phyloP scores from a whole-genome alignment of 2,113 vertebrate species.

The Cebus imitator region DNA sequence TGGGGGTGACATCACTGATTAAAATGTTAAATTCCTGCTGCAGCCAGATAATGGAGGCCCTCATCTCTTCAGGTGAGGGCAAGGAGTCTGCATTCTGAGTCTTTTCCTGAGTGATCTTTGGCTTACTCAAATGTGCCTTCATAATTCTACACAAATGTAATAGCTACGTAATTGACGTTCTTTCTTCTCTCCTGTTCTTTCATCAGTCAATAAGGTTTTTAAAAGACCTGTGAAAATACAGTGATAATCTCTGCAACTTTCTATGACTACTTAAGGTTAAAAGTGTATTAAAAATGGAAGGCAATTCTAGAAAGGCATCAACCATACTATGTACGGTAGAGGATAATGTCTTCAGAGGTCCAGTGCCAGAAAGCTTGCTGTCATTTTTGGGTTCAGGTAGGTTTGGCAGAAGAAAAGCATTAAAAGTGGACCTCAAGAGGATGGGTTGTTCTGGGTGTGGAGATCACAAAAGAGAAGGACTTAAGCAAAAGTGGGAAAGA shows the following conservation, averaged over 20 bases:
- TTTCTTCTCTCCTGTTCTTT: background rate
- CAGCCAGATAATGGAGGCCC: no score
- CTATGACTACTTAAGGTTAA: background rate
- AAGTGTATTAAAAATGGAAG: background rate
- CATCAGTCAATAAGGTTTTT: background rate
- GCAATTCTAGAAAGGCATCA: background rate
- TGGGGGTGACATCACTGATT: background rate
- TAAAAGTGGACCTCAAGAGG: background rate
- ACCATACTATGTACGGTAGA: accelerated
- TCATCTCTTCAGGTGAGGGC: background rate
- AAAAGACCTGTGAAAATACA: background rate
- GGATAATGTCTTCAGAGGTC: background rate
- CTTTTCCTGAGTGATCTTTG: background rate
- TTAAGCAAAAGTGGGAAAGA: background rate
- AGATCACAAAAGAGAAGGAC: background rate
- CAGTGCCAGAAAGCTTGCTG: background rate
- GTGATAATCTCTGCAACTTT: background rate
- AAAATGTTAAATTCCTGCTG: background rate
- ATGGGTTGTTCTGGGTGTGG: no score
- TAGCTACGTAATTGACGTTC: background rate
- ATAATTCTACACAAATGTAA: background rate
- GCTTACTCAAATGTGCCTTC: background rate
- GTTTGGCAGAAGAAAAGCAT: background rate
- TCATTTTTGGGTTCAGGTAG: background rate
- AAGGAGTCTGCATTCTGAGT: background rate